Percentiles rank a stretch among this genome's conserved stretches.
Evolutionary conservation across 2,113 vertebrate genomes (phyloP).

Genomic region (Dipodomys stephensi): DNA sequence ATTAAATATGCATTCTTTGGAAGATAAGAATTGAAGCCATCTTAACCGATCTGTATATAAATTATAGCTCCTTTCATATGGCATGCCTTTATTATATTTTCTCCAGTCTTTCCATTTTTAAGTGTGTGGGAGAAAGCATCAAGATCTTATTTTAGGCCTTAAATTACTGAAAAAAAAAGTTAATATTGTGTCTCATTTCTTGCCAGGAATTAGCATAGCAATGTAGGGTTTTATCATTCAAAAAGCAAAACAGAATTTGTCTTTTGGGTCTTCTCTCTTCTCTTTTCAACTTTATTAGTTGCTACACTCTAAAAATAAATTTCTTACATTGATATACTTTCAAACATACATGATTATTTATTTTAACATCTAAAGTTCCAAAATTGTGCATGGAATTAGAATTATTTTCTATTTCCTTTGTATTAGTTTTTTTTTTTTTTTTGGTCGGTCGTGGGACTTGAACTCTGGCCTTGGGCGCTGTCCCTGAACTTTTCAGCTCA

Average conservation of each 20-base stretch:
- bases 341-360: not conserved
- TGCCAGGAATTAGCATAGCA: not conserved
- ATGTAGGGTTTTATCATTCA: not conserved
- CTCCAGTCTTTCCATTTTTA: not conserved
- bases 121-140: not conserved
- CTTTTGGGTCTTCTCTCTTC: not conserved
- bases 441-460: too few species aligned
- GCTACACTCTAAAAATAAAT: not conserved
- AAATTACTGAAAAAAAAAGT: constrained; percentile 13
- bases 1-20: constrained; percentile 37
- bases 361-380: not conserved
- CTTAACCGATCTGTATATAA: constrained; percentile 11
- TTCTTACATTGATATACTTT: not conserved
- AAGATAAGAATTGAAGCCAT: not conserved
- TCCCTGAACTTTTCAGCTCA: too few species aligned
- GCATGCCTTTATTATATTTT: not conserved
- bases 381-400: not conserved
- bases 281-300: not conserved
- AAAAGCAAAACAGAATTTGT: constrained; percentile 17
- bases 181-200: constrained; percentile 15
- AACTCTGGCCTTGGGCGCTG: too few species aligned
- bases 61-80: not conserved
- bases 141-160: constrained; percentile 17
- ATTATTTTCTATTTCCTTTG: not conserved
- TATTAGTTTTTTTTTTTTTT: not conserved